Base-by-base conservation (phyloP, 2,113 vertebrate species). In the Cettia cetti region DNA sequence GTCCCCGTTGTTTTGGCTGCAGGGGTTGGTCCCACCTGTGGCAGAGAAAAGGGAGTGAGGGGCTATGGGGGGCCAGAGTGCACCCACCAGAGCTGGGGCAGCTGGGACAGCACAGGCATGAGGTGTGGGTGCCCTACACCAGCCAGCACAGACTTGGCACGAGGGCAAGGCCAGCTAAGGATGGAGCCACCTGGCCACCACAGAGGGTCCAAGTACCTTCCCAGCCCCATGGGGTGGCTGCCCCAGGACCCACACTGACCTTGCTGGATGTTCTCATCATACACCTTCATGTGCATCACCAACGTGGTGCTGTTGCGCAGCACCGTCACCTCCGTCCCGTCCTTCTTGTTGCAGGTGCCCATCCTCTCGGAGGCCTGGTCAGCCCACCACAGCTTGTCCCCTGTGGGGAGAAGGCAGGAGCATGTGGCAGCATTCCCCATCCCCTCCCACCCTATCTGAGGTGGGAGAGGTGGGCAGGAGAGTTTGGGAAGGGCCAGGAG, bases 271-370 rank as follows among this genome's bases (percentile, higher is more conserved):
- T 97, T 98, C 97, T 99, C 99, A 1, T 99, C 98, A 7, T 99
- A 99, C 77, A 99, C 98, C 96, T 99, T 99, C 99, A 99, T 99
- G 97, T 99, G 98, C 99, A 99, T 99, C 96, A 99, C 99, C n/a
- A 99, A 93, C 0, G 99, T 99, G 16, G 99, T 99, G 97, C 99
- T 98, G 95, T 99, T 99, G 50, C 99, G 97, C 82, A 99, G 95
- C 74, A 99, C 98, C 10, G 97, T 97, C 45, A 98, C 98, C 69
- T 98, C 98, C 0, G 97, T 97, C 24, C 99, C 99, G 0, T 99
- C 98, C 6, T 98, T 98, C 97, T 99, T 99, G 96, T 98, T 98
- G 96, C 99, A 99, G 0, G 98, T 99, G 69, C 99, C 99, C 82
- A 99, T 98, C 96, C 99, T 99, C 96, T 99, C 99, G 0, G 98